Conservation (phyloP, 2,888 invertebrate genomes). For the Synanthedon myopaeformis region DNA sequence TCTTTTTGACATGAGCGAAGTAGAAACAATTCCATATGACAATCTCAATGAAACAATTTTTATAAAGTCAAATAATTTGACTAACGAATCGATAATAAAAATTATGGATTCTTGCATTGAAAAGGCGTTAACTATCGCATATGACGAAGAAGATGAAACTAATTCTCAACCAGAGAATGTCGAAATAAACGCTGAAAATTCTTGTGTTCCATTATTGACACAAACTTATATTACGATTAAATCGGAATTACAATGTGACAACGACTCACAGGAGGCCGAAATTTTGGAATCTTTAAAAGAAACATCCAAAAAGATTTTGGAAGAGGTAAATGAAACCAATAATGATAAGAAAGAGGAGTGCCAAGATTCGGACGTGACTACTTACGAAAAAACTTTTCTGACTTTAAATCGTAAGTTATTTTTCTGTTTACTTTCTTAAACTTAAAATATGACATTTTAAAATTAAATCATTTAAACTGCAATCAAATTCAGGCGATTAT, state of each 20-base stretch:
- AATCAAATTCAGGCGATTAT: constrained; percentile 37
- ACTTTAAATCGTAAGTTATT: constrained; percentile 5
- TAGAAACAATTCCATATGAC: constrained; percentile 22
- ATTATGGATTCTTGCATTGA: constrained; percentile 37
- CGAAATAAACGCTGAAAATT: constrained; percentile 19
- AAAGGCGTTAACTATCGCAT: constrained; percentile 21
- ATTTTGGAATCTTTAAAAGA: too few relatives aligned
- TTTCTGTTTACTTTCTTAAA: not conserved
- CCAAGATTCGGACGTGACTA: constrained; percentile 16
- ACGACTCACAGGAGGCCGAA: too few relatives aligned
- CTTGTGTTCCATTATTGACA: constrained; percentile 33
- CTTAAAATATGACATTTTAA: not conserved
- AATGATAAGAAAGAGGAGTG: not conserved
- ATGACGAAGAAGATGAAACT: constrained; percentile 12
- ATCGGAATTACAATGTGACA: too few relatives aligned
- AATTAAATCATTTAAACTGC: not conserved
- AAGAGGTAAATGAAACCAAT: not conserved
- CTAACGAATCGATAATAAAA: constrained; percentile 26
- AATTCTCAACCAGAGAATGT: constrained; percentile 6
- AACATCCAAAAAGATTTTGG: too few relatives aligned
- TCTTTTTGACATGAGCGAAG: constrained; percentile 54
- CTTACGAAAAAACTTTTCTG: constrained; percentile 34
- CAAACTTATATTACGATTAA: too few relatives aligned
- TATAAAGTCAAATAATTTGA: constrained; percentile 15
- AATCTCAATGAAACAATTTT: constrained; percentile 17